Conservation (phyloP, 2,888 invertebrate genomes). For the Thymelicus acteon region DNA sequence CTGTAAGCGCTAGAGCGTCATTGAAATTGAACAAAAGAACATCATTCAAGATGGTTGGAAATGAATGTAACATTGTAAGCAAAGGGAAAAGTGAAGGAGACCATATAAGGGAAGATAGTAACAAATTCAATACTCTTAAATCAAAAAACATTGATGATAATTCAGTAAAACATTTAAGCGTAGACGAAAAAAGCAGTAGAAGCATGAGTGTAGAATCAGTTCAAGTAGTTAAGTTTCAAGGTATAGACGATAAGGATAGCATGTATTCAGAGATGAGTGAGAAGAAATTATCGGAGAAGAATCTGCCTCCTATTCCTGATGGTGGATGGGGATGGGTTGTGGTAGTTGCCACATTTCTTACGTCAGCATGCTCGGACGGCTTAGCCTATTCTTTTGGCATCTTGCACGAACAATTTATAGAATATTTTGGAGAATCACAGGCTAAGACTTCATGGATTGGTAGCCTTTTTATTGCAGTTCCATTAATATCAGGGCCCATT, state of each 20-base stretch:
- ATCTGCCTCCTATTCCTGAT: constrained; percentile 88
- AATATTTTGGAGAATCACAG: constrained; percentile 91
- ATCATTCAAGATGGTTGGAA: constrained; percentile 20
- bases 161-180: constrained; percentile 1
- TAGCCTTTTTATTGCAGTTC: constrained; percentile 94
- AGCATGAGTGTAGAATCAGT: constrained; percentile 53
- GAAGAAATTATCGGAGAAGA: constrained; percentile 51
- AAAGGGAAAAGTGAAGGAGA: constrained; percentile 40
- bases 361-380: constrained; percentile 95
- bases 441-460: constrained; percentile 95
- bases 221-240: constrained; percentile 73
- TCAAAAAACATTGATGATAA: constrained; percentile 49
- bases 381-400: constrained; percentile 96
- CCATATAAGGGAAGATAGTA: constrained; percentile 57
- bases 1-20: not conserved
- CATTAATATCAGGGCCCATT: constrained; percentile 92
- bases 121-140: constrained; percentile 71
- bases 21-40: not conserved
- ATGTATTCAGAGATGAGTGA: constrained; percentile 60
- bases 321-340: constrained; percentile 97
- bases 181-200: constrained; percentile 46
- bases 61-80: constrained; percentile 29
- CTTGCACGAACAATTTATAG: constrained; percentile 91
- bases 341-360: constrained; percentile 91
- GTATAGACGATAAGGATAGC: constrained; percentile 75